phyloP scores from a whole-genome alignment of 2,888 invertebrate species.

The Heliothis peltigera region DNA sequence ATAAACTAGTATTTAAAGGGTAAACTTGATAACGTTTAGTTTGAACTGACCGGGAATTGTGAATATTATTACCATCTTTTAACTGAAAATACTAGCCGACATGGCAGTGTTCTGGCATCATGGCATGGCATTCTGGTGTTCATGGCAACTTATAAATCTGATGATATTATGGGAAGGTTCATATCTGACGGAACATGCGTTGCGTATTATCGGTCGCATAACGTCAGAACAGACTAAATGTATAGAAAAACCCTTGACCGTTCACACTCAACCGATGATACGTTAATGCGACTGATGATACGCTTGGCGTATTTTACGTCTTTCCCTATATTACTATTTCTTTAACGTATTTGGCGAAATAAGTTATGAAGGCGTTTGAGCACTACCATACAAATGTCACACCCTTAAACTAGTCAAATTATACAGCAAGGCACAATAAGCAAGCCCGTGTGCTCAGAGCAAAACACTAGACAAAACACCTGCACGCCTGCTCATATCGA shows the following conservation, averaged over 20 bases:
- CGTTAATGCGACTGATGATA: too few relatives aligned
- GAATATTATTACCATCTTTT: not conserved
- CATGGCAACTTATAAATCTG: too few relatives aligned
- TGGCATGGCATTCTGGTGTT: too few relatives aligned
- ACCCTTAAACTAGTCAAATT: constrained; percentile 7
- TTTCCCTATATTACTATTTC: too few relatives aligned
- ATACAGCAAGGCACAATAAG: constrained; percentile 51
- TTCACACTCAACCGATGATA: too few relatives aligned
- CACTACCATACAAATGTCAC: not conserved
- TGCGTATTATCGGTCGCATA: too few relatives aligned
- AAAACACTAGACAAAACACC: constrained; percentile 8
- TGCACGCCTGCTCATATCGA: constrained; percentile 17
- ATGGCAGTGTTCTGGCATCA: not conserved
- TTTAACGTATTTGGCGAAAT: constrained; percentile 5
- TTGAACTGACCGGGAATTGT: constrained; percentile 19
- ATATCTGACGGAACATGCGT: too few relatives aligned
- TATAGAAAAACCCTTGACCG: too few relatives aligned
- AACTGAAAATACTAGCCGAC: not conserved
- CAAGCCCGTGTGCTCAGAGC: constrained; percentile 18
- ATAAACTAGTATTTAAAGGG: constrained; percentile 39
- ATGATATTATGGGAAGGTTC: too few relatives aligned
- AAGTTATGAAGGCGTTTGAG: constrained; percentile 21
- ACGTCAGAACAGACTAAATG: too few relatives aligned
- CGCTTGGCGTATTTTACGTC: too few relatives aligned
- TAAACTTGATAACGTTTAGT: constrained; percentile 33